Conservation (phyloP, 2,113 vertebrate species). For the Podarcis muralis region DNA sequence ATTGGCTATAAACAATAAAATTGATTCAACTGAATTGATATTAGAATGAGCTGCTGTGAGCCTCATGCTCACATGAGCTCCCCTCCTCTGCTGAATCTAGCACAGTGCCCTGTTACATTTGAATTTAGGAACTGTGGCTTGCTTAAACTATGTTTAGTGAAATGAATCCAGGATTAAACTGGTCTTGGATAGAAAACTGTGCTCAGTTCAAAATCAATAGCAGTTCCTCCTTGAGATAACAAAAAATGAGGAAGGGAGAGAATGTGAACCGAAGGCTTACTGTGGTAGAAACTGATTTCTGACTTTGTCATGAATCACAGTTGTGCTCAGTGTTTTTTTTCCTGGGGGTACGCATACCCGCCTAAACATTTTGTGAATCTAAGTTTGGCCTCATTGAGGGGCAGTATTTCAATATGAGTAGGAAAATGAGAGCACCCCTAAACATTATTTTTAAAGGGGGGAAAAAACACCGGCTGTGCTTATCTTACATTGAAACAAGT, state of each 20-base stretch:
- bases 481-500: neutral
- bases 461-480: no score
- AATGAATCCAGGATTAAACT: neutral
- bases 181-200: neutral
- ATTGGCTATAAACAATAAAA: no score
- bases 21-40: no score
- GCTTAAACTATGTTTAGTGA: neutral
- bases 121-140: neutral
- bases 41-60: no score
- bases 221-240: neutral
- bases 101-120: neutral
- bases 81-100: neutral
- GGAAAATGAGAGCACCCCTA: no score
- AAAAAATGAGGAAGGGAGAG: neutral
- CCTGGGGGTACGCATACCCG: no score
- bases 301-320: slow-evolving; percentile 1
- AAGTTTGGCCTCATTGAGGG: no score
- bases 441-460: no score
- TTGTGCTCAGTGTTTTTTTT: neutral
- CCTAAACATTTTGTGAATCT: no score
- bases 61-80: neutral
- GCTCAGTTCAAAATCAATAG: neutral
- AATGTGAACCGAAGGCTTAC: neutral
- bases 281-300: accelerated
- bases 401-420: no score